Evolutionary conservation across 2,113 vertebrate species (phyloP), one percentile per base, ranked within the genome.

Genomic region (Clarias batrachus): DNA sequence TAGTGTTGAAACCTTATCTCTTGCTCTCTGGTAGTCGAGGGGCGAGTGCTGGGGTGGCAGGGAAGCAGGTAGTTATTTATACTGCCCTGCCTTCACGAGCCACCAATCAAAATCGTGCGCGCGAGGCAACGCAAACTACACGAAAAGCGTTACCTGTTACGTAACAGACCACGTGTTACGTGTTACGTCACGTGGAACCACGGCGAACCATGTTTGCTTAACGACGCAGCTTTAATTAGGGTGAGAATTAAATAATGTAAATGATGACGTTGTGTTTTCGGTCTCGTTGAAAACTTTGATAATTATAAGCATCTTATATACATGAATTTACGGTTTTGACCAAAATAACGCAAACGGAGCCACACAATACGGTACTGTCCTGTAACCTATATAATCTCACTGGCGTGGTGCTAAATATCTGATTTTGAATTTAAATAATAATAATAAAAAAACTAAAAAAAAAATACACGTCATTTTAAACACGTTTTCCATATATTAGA

Each of bases 71-170:
- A 48, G 8, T 48, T 62, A 89, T 92, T 91, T 93, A 90, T 94
- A 91, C 82, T 17, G 91, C 89, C 93, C 92, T 91, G 92, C 94
- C 93, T 93, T 93, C 63, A 19, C 1, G 1, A 57, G 2, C 23
- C 78, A 48, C 88, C 86, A 90, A 89, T 90, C 74, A 87, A 27
- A 27, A 30, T 37, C 57, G 12, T 37, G 70, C 19, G 8, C 5
- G 21, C 59, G 57, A 27, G 71, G 30, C 60, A 23, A 33, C 9
- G 41, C 8, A 25, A 41, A 14, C 4, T 16, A 79, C 52, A 11
- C 2, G 57, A 54, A 79, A 81, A 9, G 19, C 0, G 12, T 1
- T 48, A 8, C 48, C 48, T 6, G 41, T 41, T 41, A 41, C 41
- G 41, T 41, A 41, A 41, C 48, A 48, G 48, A 48, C 48, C 16